These are phyloP conservation scores for Formica selysi DNA, from an alignment of 1,140 invertebrate genomes.

Conservation along the genomic window DNA sequence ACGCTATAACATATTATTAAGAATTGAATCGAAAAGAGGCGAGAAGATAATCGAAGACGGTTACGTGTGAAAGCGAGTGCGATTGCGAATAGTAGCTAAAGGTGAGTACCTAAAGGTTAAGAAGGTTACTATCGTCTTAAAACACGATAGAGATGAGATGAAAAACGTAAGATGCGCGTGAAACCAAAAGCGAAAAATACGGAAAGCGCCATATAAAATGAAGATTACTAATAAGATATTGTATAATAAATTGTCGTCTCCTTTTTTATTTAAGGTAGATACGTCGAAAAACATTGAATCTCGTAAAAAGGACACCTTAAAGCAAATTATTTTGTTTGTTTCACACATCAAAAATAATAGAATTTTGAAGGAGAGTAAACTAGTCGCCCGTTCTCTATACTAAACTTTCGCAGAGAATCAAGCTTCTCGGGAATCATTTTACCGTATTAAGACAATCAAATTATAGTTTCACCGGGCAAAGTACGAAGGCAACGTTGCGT, in stretches of 20 bases:
- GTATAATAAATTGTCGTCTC: neutral
- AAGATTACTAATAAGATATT: neutral
- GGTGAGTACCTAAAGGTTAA: constrained; percentile 72
- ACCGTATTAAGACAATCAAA: neutral
- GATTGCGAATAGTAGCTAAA: constrained; percentile 73
- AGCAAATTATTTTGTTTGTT: no score
- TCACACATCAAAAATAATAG: neutral
- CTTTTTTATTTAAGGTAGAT: neutral
- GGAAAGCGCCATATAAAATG: neutral
- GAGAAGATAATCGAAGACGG: constrained; percentile 55
- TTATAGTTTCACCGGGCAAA: neutral
- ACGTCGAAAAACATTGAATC: neutral
- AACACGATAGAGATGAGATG: constrained; percentile 47
- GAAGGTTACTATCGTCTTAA: constrained; percentile 71
- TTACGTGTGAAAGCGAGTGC: constrained; percentile 74
- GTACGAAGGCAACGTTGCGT: neutral
- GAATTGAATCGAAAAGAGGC: constrained; percentile 30
- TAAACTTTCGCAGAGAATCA: neutral
- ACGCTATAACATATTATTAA: constrained; percentile 48
- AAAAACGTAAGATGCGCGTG: constrained; percentile 1
- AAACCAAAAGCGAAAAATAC: neutral
- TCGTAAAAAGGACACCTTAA: no score
- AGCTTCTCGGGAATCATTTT: neutral
- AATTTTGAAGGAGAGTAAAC: neutral
- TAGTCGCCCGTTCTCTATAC: neutral